phyloP scores from a whole-genome alignment of 2,113 vertebrate genomes.

The Amphiprion percula region DNA sequence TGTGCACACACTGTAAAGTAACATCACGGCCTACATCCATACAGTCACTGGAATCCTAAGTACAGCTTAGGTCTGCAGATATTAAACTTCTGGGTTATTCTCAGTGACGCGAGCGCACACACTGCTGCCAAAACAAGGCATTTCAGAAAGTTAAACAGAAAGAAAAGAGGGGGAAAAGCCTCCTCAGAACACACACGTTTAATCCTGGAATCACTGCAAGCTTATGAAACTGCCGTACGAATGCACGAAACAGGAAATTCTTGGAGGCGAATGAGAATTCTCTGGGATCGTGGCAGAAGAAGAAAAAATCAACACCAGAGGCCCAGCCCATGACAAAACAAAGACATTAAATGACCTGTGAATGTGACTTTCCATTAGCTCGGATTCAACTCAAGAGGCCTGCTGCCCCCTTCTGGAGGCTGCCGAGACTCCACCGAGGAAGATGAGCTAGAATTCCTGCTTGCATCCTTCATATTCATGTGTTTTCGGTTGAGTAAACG shows the following conservation, averaged over 20 bases:
- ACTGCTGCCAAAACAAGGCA: conserved; percentile 19
- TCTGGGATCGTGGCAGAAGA: conserved; percentile 32
- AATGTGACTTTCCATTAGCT: conserved; percentile 79
- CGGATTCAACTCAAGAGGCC: conserved; percentile 54
- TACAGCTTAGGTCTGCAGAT: conserved; percentile 62
- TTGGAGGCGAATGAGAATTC: conserved; percentile 64
- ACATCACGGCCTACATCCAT: conserved; percentile 51
- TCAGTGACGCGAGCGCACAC: conserved; percentile 40
- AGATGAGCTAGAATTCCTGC: neutral
- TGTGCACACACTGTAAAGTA: conserved; percentile 36
- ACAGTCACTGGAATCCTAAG: conserved; percentile 49
- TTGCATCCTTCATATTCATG: neutral
- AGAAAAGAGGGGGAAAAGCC: conserved; percentile 34
- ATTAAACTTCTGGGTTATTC: conserved; percentile 44
- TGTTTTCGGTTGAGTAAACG: conserved; percentile 1
- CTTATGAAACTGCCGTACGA: conserved; percentile 40
- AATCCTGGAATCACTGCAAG: conserved; percentile 61
- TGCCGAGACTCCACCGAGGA: neutral
- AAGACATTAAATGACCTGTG: conserved; percentile 84
- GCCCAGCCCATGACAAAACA: conserved; percentile 81
- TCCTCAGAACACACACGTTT: conserved; percentile 55
- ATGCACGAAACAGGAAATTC: conserved; percentile 59
- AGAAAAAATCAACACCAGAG: conserved; percentile 50
- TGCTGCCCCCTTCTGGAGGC: conserved; percentile 82
- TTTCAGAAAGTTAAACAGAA: conserved; percentile 40